Conservation (phyloP, 2,797 vertebrate genomes). For the Muraenolepis orangiensis region DNA sequence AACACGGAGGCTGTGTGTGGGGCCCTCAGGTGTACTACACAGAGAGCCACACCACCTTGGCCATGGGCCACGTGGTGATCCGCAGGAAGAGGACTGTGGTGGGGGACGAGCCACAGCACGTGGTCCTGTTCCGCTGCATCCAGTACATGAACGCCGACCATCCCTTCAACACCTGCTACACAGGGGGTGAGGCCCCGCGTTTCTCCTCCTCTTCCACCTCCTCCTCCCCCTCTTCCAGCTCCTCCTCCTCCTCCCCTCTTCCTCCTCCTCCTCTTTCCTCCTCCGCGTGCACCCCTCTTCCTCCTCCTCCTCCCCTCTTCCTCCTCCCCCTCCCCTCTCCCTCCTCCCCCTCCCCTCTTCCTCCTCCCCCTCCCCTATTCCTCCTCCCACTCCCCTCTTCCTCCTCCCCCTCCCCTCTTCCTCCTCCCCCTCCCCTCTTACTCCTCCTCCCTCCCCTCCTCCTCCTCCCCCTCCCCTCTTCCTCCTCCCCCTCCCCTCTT, state of each 20-base stretch:
- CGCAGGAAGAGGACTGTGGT: slow-evolving; percentile 87
- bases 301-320: no score
- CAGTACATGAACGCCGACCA: slow-evolving; percentile 85
- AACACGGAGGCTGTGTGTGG: no score
- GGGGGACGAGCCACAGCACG: slow-evolving; percentile 84
- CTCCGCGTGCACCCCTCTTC: no score
- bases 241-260: no score
- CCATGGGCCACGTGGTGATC: slow-evolving; percentile 93
- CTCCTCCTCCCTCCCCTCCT: neutral
- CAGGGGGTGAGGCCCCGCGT: slow-evolving; percentile 79
- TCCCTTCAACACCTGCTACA: slow-evolving; percentile 93
- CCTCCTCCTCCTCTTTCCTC: no score
- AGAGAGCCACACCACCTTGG: slow-evolving; percentile 81
- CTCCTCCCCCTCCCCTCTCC: no score
- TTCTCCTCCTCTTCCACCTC: neutral
- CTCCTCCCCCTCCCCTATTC: neutral
- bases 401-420: no score
- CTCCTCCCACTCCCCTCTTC: neutral
- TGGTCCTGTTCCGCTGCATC: slow-evolving; percentile 90
- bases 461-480: neutral
- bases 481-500: no score
- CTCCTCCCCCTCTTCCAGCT: neutral
- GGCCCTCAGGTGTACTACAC: slow-evolving; percentile 85
- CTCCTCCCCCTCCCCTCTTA: no score
- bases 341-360: no score